Base-by-base conservation (phyloP, 1,140 invertebrate species). In the Conus betulinus region DNA sequence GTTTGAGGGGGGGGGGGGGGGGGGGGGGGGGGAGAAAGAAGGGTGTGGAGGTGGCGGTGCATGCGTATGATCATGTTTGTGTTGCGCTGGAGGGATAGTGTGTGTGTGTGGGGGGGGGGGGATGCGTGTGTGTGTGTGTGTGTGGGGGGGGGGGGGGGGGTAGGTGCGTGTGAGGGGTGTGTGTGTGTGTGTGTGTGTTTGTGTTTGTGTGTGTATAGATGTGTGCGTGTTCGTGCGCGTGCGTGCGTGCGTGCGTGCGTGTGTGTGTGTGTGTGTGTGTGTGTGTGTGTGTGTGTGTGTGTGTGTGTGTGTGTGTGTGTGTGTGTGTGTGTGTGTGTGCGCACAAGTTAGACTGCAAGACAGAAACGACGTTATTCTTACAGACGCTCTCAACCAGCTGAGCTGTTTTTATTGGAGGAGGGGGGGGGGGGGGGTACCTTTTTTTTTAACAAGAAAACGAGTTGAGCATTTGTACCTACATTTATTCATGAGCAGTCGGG, bases 141-240 rank as follows among this genome's bases (percentile, higher is more conserved):
- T 1, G 8, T 3, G 71, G 60, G 17, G 17, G 17, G 60, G 60
- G 17, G 60, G 60, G 60, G 17, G 60, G 17, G 11, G 4, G 17
- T 1, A 63, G 60, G 39, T 74, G 71, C 23, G 6, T 74, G 71
- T 25, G n/a, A 20, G 71, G n/a, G n/a, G n/a, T 78, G 25, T 78
- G n/a, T 51, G 17, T 39, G 76, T 51, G 39, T 39, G 27, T 39
- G 7, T 39, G 25, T 78, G 5, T 78, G 76, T 78, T 0, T 81
- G 82, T 63, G 55, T 63, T 1, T 63, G 82, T 84, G 82, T n/a
- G n/a, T n/a, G n/a, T n/a, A n/a, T n/a, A n/a, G n/a, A n/a, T n/a
- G n/a, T n/a, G n/a, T 83, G 81, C 55, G 81, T 83, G 81, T 83
- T 84, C 55, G 57, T 63, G 82, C 63, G 82, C 63, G 82, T 84